These are phyloP conservation scores for Panorpa germanica DNA, from an alignment of 2,888 invertebrate species.

Conservation along the genomic window DNA sequence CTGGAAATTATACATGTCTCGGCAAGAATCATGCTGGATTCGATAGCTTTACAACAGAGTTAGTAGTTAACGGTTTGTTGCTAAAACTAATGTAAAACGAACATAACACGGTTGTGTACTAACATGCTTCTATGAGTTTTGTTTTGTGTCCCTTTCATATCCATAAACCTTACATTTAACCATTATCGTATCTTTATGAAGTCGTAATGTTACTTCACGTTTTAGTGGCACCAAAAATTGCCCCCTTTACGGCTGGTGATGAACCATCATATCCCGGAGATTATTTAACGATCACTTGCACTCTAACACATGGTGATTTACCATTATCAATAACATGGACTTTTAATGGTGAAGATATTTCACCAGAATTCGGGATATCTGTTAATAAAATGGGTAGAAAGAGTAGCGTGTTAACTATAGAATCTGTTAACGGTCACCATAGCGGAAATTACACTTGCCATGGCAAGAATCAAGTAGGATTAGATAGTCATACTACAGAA, in stretches of 20 bases:
- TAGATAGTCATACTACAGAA: conserved; percentile 28
- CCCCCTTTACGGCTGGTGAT: conserved; percentile 49
- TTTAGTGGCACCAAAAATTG: conserved; percentile 49
- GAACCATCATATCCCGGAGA: conserved; percentile 48
- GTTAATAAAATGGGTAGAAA: conserved; percentile 27
- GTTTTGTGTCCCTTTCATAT: too few relatives aligned
- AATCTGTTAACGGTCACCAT: conserved; percentile 32
- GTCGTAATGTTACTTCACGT: too few relatives aligned
- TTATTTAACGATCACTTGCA: conserved; percentile 43
- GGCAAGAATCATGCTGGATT: conserved; percentile 43
- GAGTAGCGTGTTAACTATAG: conserved; percentile 34
- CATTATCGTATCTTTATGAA: too few relatives aligned
- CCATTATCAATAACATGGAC: conserved; percentile 53
- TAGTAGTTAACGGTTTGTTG: conserved; percentile 40
- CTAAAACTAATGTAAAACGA: too few relatives aligned
- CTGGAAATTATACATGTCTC: conserved; percentile 52
- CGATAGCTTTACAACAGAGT: conserved; percentile 35
- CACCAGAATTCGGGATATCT: conserved; percentile 26
- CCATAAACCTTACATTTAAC: too few relatives aligned
- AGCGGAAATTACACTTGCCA: conserved; percentile 36
- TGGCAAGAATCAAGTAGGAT: conserved; percentile 33
- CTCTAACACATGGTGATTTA: conserved; percentile 48
- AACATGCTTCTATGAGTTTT: too few relatives aligned
- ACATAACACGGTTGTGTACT: too few relatives aligned
- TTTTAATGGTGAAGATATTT: conserved; percentile 41